A percentile compares a stretch with the other conserved stretches of the same genome.
Evolutionary conservation across 2,113 vertebrate genomes (phyloP).

Genomic region (Nymphicus hollandicus): DNA sequence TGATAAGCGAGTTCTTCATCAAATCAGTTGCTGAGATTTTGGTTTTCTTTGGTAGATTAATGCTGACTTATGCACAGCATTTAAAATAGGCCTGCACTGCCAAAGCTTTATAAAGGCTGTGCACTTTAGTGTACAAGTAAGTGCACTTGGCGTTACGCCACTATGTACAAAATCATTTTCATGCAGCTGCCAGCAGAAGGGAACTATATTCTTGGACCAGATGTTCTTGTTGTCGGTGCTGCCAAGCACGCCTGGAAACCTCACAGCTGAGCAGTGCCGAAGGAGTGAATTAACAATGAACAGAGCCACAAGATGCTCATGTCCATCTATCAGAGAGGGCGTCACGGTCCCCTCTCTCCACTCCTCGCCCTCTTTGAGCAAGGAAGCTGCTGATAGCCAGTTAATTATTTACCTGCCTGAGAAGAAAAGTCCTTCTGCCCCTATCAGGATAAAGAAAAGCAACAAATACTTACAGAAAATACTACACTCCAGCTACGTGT

Average conservation of each 20-base stretch:
- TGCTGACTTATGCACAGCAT: slow-evolving; percentile 29
- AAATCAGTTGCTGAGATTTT: neutral
- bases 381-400: neutral
- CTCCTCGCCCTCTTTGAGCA: neutral
- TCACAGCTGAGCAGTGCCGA: slow-evolving; percentile 41
- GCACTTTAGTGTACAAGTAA: slow-evolving; percentile 23
- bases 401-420: slow-evolving; percentile 18
- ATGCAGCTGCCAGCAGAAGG: slow-evolving; percentile 49
- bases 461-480: neutral
- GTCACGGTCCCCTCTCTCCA: neutral
- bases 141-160: neutral
- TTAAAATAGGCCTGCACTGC: neutral
- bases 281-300: slow-evolving; percentile 60
- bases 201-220: slow-evolving; percentile 59
- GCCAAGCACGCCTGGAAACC: slow-evolving; percentile 59
- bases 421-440: neutral
- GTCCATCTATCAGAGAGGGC: neutral
- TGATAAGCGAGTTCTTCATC: neutral
- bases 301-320: slow-evolving; percentile 37
- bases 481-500: neutral
- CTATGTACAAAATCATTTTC: slow-evolving; percentile 47
- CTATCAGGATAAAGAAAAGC: neutral
- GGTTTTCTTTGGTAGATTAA: slow-evolving; percentile 19
- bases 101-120: slow-evolving; percentile 15
- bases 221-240: slow-evolving; percentile 35